Conservation (phyloP, 2,113 vertebrate species). For the Pantherophis guttatus region DNA sequence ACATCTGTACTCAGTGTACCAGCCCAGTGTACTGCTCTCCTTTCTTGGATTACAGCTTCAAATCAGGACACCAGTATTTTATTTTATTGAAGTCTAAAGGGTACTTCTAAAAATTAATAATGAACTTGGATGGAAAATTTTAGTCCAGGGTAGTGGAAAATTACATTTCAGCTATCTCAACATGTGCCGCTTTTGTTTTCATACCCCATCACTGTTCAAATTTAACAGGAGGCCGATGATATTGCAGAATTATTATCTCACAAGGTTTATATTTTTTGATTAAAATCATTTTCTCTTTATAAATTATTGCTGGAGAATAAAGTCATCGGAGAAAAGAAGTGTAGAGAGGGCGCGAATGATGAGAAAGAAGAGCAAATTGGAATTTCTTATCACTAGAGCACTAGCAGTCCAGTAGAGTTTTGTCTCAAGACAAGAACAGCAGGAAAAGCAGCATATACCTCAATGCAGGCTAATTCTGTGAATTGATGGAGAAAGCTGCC, state of each 20-base stretch:
- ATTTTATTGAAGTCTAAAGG: neutral
- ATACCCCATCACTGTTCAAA: slow-evolving; percentile 47
- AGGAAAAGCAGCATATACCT: neutral
- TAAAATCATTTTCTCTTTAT: slow-evolving; percentile 41
- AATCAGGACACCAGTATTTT: neutral
- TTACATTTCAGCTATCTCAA: slow-evolving; percentile 37
- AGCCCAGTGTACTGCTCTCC: neutral
- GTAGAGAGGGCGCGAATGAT: neutral
- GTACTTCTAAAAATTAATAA: neutral
- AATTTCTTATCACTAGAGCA: neutral
- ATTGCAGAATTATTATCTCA: slow-evolving; percentile 44
- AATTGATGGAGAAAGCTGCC: neutral
- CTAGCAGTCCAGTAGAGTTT: neutral
- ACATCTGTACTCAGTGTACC: neutral
- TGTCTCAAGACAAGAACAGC: neutral
- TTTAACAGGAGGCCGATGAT: slow-evolving; percentile 37
- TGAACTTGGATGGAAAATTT: slow-evolving; percentile 12
- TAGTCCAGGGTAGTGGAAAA: slow-evolving; percentile 25
- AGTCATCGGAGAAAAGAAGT: neutral
- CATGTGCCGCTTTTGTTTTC: slow-evolving; percentile 25
- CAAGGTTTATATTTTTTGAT: slow-evolving; percentile 34
- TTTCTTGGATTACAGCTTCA: neutral
- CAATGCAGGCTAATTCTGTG: neutral
- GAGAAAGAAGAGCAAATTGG: neutral
- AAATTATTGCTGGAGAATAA: slow-evolving; percentile 33